Evolutionary conservation across 2,797 vertebrate genomes (phyloP), one percentile per base, ranked within the genome.

Genomic region (Parauchenoglanis punctatus): DNA sequence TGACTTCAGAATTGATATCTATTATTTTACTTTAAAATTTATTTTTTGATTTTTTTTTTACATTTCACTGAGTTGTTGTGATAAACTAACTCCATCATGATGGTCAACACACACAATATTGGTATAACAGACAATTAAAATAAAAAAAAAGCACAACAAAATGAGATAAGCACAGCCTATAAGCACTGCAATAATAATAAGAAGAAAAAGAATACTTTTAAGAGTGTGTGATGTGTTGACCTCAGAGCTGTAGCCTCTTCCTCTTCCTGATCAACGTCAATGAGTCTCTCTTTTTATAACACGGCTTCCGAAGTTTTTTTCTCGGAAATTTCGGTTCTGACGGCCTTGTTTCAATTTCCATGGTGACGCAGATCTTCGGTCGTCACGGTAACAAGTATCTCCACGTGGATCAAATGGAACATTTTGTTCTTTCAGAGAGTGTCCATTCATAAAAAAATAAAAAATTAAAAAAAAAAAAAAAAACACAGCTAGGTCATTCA

Each of bases 321-420:
- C 58, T 76, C 44, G 11, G 56, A 84, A 87, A 65, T 83, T 76
- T 92, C 25, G 91, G 65, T 93, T 90, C 91, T 83, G 68, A 65
- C 70, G 56, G 59, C 59, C 58, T 59, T 63, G 56, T 85, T 85
- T 90, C 85, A 52, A 92, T 94, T 94, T 90, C 93, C 87, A 91
- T 91, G 91, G 91, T 81, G 90, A 91, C 78, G 67, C 76, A 85
- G 89, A 54, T n/a, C 20, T 86, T 86, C 17, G 87, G 91, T 91
- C 84, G 87, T 82, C 85, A 83, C 86, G 91, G 90, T 75, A 87
- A 91, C 91, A 82, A 87, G 89, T 91, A 91, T 92, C 92, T 91
- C 86, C 91, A 91, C 91, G 90, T 91, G 90, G 89, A 90, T 85
- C 84, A 61, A 23, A 85, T 35, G 83, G 92, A 90, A 91, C 92